Base-by-base conservation (phyloP, 2,888 invertebrate genomes). In the Thereva unica region DNA sequence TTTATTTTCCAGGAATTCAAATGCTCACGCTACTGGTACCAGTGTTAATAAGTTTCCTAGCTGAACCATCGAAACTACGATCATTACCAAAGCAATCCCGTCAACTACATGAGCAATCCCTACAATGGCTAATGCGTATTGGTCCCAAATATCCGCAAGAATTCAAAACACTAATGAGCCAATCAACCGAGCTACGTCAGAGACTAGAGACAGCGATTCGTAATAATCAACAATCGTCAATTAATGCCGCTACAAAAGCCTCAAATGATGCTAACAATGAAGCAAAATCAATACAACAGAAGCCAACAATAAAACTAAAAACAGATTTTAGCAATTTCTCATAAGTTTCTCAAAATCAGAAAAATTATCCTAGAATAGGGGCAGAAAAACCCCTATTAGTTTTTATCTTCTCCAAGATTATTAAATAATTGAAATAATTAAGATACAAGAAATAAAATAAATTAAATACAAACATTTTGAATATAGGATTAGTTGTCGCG, bases 271-370 rank as follows among this genome's bases (percentile, higher is more conserved):
- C 80, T 49, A 82, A 80, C 69, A 78, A 80, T 59, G 77, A 75
- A 66, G 83, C 41, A 23, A 61, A 47, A 50, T 53, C 63, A 70
- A 10, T 42, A 34, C 83, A 83, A 74, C 82, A 83, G 57, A 81
- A 83, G 68, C 93, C 92, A 68, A 89, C 92, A 61, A 96, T 96
- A 76, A 93, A 94, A 80, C 85, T 96, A 72, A 95, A 94, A 84
- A 96, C 95, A 2, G 93, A 96, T 82, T 97, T 96, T 80, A 94
- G 94, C 76, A 95, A 95, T 82, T 97, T 95, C 77, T 88, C 89
- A 75, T 90, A 86, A 82, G 23, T 10, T 41, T 47, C 10, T 23
- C 23, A 23, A 47, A 47, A 47, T 9, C 12, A 47, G 6, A 10
- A n/a, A n/a, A 9, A 47, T 12, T 47, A 12, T 47, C 7, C n/a